Evolutionary conservation across 2,113 vertebrate species (phyloP), one percentile per base, ranked within the genome.

Genomic region (Psilopogon haemacephalus): DNA sequence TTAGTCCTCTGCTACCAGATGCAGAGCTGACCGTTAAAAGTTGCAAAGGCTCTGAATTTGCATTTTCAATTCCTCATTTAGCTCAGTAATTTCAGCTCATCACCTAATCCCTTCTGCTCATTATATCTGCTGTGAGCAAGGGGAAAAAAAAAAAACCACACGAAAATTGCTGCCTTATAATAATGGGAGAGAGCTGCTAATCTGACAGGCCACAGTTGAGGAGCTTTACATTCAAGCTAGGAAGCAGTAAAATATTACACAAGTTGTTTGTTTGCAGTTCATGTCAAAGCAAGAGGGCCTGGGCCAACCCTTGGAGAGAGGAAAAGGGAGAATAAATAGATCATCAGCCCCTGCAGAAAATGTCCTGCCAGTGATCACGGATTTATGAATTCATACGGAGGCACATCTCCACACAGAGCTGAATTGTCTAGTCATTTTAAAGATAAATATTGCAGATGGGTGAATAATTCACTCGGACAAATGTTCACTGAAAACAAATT

Each of bases 361-460:
- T 81, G 84, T 67, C 90, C 86, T 86, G 93, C 77, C 88, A 88
- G 40, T 20, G 73, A 58, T 82, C 12, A 1, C 44, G 76, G 86
- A 97, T 96, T 96, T 95, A 92, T 89, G 86, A 67, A 92, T 85
- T 90, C 83, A 40, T 69, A 55, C 1, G 0, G 64, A 91, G 73
- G 58, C 30, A 82, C 67, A 64, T 59, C 62, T 93, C 87, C 83
- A 73, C 80, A 52, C 67, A 33, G 69, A 63, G 78, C 74, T 94
- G 93, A 95, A 95, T n/a, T 84, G 65, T 84, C 90, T 85, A 81
- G 86, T 91, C 86, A 78, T 94, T 94, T 60, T 60, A 91, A 94
- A 96, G 96, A 96, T 90, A 96, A 96, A 96, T 95, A 95, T 89
- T 97, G 87, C 91, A 95, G 95, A 95, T 94, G 91, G 76, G 96